Conservation (phyloP, 2,113 vertebrate species). For the Grammomys dolichurus region DNA sequence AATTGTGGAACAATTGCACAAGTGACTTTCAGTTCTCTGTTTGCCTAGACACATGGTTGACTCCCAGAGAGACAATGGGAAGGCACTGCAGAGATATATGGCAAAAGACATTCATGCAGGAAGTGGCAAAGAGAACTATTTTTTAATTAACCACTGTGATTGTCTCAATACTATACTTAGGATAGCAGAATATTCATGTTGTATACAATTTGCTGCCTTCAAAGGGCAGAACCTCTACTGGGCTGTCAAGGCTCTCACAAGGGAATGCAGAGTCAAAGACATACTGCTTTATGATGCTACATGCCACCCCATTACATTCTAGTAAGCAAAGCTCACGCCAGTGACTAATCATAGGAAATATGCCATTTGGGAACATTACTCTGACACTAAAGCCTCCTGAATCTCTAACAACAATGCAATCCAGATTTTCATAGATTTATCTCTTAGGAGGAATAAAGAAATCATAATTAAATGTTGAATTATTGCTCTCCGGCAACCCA, state of each 20-base stretch:
- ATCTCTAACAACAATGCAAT: slow-evolving; percentile 63
- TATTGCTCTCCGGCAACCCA: slow-evolving; percentile 62
- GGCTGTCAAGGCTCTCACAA: neutral
- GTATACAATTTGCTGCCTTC: neutral
- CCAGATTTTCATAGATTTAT: slow-evolving; percentile 67
- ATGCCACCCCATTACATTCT: neutral
- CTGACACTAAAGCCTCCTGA: slow-evolving; percentile 27
- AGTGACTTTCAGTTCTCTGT: neutral
- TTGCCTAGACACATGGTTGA: neutral
- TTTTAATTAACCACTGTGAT: neutral
- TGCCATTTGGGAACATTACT: slow-evolving; percentile 65
- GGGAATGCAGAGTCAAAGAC: neutral
- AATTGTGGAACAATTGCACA: neutral
- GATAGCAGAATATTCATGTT: neutral
- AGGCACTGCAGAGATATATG: neutral
- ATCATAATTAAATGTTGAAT: slow-evolving; percentile 77
- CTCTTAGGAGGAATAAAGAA: slow-evolving; percentile 74
- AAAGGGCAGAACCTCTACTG: neutral
- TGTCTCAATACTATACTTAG: neutral
- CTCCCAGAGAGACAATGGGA: neutral
- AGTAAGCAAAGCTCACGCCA: neutral
- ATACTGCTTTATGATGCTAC: neutral
- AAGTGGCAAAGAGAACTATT: neutral
- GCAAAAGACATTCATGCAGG: neutral
- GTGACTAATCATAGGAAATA: slow-evolving; percentile 58